Evolutionary conservation across 2,797 vertebrate genomes (phyloP), one percentile per base, ranked within the genome.

Genomic region (Schizothorax lantsangensis): DNA sequence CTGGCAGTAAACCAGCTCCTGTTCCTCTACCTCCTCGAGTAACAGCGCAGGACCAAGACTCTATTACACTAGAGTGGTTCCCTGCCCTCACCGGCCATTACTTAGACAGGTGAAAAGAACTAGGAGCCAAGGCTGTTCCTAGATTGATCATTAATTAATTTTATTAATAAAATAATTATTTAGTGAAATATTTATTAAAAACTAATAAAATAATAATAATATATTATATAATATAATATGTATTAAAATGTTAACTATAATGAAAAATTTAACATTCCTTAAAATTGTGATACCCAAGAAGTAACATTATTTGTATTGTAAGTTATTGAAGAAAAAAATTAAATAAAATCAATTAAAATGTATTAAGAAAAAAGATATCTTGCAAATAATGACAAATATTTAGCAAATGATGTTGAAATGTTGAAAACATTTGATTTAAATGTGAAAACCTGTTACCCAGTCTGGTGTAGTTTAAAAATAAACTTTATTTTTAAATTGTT

Each of bases 1-100:
- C 96, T 0, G 92, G 85, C 38, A 95, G 95, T 90, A 98, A 97
- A 91, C 97, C 98, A 0, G 96, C 97, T 14, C 98, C 97, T 0
- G 91, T 99, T 5, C 96, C 97, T 0, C 96, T 99, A 21, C 94
- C 97, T 2, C 98, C 98, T 3, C 97, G 97, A 93, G 96, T 98
- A 0, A 96, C 98, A 79, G 95, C 96, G 89, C 97, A 97, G 90
- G 95, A 94, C 15, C 86, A 92, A 14, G 91, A 94, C 83, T 95
- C 96, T 0, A 91, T 99, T 92, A 97, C 93, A 11, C 92, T 99
- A 90, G 98, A 99, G 91, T 99, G 98, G 98, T 98, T 99, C 89
- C 97, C 97, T 0, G 97, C 97, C 6, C 97, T 99, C n/a, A 96
- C 98, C 0, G 96, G 96, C 83, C 96, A 97, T 91, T 97, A 97